These are phyloP conservation scores for Urocitellus parryii DNA, from an alignment of 2,113 vertebrate genomes.

Conservation along the genomic window DNA sequence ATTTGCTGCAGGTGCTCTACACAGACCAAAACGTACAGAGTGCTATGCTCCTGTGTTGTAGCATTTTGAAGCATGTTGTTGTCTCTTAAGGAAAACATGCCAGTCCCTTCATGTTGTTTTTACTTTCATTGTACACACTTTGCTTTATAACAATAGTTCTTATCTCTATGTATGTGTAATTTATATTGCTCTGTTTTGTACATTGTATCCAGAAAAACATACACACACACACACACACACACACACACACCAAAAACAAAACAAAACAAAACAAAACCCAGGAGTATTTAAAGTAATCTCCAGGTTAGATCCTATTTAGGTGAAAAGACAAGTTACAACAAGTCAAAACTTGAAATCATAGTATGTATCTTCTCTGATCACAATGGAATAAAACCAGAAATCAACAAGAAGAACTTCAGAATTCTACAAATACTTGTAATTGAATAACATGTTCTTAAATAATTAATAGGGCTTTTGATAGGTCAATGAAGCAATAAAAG, in stretches of 20 bases:
- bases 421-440: no score
- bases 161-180: neutral
- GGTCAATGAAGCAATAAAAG: no score
- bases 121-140: neutral
- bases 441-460: no score
- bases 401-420: neutral
- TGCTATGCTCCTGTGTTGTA: neutral
- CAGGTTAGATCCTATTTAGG: neutral
- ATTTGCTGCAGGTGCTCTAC: neutral
- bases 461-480: no score
- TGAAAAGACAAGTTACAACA: no score
- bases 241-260: no score
- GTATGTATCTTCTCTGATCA: no score
- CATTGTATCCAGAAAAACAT: no score
- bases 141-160: neutral
- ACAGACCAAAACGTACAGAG: neutral
- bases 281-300: neutral
- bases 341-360: neutral
- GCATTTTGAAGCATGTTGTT: neutral
- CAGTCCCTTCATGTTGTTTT: neutral
- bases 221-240: no score
- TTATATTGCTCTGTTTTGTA: neutral
- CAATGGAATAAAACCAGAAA: neutral
- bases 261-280: neutral
- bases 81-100: neutral